These are phyloP conservation scores for Anas platyrhynchos DNA, from an alignment of 2,113 vertebrate species.

Conservation along the genomic window DNA sequence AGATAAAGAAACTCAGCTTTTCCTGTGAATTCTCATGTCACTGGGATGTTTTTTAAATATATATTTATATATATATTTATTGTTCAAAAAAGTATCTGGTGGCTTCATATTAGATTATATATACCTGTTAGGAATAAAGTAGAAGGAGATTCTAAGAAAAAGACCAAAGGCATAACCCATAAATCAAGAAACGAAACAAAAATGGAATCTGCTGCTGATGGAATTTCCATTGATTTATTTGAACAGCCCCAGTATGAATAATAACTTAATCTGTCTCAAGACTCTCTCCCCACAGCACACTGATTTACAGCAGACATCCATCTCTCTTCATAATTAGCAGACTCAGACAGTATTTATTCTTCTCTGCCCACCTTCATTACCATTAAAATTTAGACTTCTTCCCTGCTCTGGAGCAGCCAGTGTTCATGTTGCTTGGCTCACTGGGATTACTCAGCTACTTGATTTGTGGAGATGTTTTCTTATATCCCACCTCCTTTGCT, in stretches of 20 bases:
- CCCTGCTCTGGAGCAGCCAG: constrained; percentile 1
- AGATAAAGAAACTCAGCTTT: not conserved
- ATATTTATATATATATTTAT: not conserved
- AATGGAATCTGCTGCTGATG: constrained; percentile 64
- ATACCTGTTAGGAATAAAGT: constrained; percentile 45
- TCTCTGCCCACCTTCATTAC: constrained; percentile 65
- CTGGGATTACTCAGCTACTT: constrained; percentile 33
- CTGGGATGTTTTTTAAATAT: constrained; percentile 27
- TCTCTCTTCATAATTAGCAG: constrained; percentile 72
- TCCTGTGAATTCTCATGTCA: not conserved
- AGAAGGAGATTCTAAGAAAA: constrained; percentile 60
- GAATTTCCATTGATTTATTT: constrained; percentile 73
- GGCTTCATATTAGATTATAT: constrained; percentile 55
- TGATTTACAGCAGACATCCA: constrained; percentile 65
- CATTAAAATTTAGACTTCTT: constrained; percentile 55
- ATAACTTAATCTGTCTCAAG: constrained; percentile 69
- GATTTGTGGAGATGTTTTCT: constrained; percentile 47
- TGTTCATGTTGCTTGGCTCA: not conserved
- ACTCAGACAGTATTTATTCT: constrained; percentile 71
- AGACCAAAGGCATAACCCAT: constrained; percentile 60
- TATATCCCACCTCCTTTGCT: not conserved
- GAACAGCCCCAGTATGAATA: constrained; percentile 65
- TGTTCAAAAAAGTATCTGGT: constrained; percentile 14
- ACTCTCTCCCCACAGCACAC: constrained; percentile 62
- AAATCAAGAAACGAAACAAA: constrained; percentile 59